A percentile compares a stretch with the other conserved stretches of the same genome.
Conservation (phyloP, 2,888 invertebrate species). For the Trichogramma dendrolimi region DNA sequence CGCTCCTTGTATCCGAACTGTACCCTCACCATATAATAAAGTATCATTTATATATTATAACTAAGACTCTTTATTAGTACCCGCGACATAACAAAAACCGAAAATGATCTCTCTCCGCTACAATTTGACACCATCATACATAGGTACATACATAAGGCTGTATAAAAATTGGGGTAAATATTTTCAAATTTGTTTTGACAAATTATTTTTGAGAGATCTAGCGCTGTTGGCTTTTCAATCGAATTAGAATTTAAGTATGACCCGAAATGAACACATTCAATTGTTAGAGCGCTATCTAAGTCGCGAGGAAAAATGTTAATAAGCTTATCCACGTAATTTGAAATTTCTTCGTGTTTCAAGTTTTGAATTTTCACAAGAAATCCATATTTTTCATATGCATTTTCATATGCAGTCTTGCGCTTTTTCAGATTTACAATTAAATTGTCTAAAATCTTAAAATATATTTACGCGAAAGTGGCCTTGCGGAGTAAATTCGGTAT, state of each 20-base stretch:
- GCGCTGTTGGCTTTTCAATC: neutral
- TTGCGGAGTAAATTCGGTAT: neutral
- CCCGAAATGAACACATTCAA: conserved; percentile 11
- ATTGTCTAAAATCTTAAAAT: conserved; percentile 1
- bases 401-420: too few relatives aligned
- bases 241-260: conserved; percentile 1
- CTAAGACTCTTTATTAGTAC: too few relatives aligned
- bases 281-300: conserved; percentile 1
- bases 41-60: too few relatives aligned
- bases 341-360: neutral
- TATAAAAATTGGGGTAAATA: conserved; percentile 15
- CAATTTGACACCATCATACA: conserved; percentile 20
- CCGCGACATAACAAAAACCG: too few relatives aligned
- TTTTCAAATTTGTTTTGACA: neutral
- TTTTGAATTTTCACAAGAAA: conserved; percentile 2
- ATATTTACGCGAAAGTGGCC: conserved; percentile 3
- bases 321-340: neutral
- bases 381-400: conserved; percentile 1
- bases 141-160: conserved; percentile 13
- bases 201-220: neutral
- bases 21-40: too few relatives aligned
- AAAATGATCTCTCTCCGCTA: conserved; percentile 20
- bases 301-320: conserved; percentile 4
- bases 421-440: neutral
- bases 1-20: too few relatives aligned